Percentiles rank a stretch among this genome's conserved stretches.
These are phyloP conservation scores for Eupithecia dodoneata DNA, from an alignment of 2,888 invertebrate species.

Conservation along the genomic window DNA sequence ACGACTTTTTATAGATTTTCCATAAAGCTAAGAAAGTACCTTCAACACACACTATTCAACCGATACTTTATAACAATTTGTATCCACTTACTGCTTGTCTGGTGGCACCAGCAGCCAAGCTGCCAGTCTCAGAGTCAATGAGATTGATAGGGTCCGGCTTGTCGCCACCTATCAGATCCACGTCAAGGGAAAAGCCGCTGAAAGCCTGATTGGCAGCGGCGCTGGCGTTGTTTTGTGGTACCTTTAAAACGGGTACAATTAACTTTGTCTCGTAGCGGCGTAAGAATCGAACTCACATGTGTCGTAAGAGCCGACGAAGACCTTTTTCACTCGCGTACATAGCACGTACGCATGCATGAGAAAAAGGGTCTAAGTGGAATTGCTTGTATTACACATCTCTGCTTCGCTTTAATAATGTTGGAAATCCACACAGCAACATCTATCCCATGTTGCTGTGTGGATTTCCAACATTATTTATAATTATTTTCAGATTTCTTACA, in stretches of 20 bases:
- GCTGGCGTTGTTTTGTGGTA: conserved; percentile 56
- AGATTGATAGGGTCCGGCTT: conserved; percentile 63
- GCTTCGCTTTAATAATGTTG: no score
- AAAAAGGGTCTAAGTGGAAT: no score
- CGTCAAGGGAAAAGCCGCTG: conserved; percentile 71
- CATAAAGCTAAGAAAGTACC: background rate
- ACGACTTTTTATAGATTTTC: background rate
- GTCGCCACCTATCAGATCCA: conserved; percentile 59
- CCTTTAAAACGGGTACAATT: conserved; percentile 22
- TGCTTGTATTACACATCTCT: no score
- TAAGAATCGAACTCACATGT: background rate
- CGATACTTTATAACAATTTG: background rate
- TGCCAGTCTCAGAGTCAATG: conserved; percentile 74
- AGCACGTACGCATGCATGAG: no score
- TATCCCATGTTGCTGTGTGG: no score
- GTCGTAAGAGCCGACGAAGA: background rate
- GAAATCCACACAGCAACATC: no score
- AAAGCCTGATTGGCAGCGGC: conserved; percentile 65
- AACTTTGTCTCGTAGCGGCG: background rate
- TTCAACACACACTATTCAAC: background rate
- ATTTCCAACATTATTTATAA: no score
- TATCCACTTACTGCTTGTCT: conserved; percentile 64
- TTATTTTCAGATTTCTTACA: background rate
- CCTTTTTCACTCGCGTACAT: no score
- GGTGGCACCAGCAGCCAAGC: conserved; percentile 52